phyloP scores from a whole-genome alignment of 2,113 vertebrate species.

The Pipa parva region DNA sequence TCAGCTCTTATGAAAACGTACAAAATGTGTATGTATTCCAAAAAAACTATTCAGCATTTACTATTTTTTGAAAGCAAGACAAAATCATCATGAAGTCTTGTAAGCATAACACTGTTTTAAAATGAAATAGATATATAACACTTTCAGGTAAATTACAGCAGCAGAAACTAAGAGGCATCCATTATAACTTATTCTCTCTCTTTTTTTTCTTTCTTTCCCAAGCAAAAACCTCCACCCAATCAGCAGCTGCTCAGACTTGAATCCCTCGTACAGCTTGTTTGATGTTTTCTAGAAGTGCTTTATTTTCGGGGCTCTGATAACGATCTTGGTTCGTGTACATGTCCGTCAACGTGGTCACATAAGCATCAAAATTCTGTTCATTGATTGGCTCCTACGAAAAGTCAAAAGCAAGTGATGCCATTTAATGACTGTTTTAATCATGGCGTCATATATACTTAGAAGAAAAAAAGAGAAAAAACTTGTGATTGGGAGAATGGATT shows the following conservation, averaged over 20 bases:
- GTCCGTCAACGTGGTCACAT: conserved; percentile 97
- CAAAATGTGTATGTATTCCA: conserved; percentile 97
- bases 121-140: conserved; percentile 87
- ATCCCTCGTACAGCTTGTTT: conserved; percentile 99
- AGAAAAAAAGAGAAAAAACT: too few species aligned
- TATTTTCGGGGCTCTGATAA: conserved; percentile 98
- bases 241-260: conserved; percentile 84
- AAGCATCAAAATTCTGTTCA: conserved; percentile 98
- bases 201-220: conserved; percentile 50
- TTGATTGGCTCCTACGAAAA: conserved; percentile 91
- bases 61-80: conserved; percentile 88
- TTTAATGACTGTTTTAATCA: too few species aligned
- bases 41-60: conserved; percentile 89
- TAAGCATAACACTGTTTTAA: conserved; percentile 83
- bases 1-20: conserved; percentile 98
- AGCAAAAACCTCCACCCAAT: conserved; percentile 65
- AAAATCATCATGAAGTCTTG: conserved; percentile 82
- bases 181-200: conserved; percentile 46
- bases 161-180: conserved; percentile 77
- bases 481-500: too few species aligned
- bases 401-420: conserved; percentile 53
- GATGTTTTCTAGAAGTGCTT: conserved; percentile 97
- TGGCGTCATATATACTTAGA: too few species aligned
- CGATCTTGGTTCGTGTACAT: conserved; percentile 98
- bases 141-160: conserved; percentile 85